phyloP scores from a whole-genome alignment of 2,888 invertebrate genomes.

The Parnassius orleans region DNA sequence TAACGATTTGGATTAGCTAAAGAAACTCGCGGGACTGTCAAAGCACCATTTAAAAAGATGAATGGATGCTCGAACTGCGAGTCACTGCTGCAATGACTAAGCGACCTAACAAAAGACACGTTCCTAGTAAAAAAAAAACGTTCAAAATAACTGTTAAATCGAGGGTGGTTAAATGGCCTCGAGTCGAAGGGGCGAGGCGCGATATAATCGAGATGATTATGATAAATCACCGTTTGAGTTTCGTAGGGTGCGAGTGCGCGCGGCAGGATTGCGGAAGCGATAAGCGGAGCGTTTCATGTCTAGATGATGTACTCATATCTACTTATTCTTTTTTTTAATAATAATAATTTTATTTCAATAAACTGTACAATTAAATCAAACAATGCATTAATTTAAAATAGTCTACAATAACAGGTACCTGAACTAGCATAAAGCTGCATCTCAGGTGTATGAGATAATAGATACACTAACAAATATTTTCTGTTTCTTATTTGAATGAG shows the following conservation, averaged over 20 bases:
- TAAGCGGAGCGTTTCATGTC: slow-evolving; percentile 21
- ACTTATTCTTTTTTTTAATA: too few species aligned
- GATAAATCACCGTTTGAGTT: slow-evolving; percentile 63
- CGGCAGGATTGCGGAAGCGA: slow-evolving; percentile 33
- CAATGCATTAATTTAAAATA: too few species aligned
- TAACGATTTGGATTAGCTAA: background rate
- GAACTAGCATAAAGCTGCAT: too few species aligned
- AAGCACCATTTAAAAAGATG: slow-evolving; percentile 45
- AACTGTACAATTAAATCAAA: too few species aligned
- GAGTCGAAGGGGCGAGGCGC: slow-evolving; percentile 61
- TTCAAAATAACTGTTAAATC: slow-evolving; percentile 76
- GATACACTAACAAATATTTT: too few species aligned
- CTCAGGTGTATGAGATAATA: too few species aligned
- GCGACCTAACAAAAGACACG: slow-evolving; percentile 52
- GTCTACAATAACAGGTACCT: too few species aligned
- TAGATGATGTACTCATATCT: too few species aligned
- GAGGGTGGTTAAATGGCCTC: slow-evolving; percentile 71
- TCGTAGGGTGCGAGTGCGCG: slow-evolving; percentile 36
- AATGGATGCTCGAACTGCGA: slow-evolving; percentile 45
- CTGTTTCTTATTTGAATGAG: too few species aligned
- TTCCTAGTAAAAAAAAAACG: slow-evolving; percentile 57
- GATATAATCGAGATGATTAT: slow-evolving; percentile 76
- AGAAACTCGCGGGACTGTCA: slow-evolving; percentile 41
- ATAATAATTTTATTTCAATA: too few species aligned
- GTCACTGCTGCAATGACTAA: slow-evolving; percentile 45